Conservation (phyloP, 2,113 vertebrate species). For the Phocoena sinus region DNA sequence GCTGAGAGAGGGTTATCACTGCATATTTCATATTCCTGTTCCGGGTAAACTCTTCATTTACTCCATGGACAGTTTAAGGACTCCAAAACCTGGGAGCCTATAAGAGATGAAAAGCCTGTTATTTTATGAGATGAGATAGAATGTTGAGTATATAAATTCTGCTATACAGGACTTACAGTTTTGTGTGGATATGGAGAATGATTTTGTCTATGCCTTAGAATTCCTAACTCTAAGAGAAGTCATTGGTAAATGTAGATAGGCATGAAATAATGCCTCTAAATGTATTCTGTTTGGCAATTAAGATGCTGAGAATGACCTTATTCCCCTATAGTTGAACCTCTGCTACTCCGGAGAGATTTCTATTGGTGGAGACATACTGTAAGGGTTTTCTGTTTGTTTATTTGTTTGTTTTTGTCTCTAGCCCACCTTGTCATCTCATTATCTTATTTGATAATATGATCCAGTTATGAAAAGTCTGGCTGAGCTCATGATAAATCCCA, state of each 20-base stretch:
- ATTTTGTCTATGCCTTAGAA: background rate
- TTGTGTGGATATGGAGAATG: background rate
- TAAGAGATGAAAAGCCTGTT: background rate
- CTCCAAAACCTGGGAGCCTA: background rate
- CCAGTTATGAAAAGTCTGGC: background rate
- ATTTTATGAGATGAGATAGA: background rate
- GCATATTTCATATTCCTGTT: background rate
- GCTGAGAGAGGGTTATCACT: background rate
- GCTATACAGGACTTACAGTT: background rate
- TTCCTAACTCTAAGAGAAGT: background rate
- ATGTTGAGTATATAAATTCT: background rate
- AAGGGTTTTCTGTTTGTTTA: background rate
- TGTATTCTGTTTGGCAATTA: background rate
- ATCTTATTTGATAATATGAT: background rate
- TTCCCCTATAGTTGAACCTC: background rate
- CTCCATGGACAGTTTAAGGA: background rate
- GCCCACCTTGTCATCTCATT: background rate
- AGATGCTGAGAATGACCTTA: background rate
- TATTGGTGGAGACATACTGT: background rate
- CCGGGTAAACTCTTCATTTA: background rate
- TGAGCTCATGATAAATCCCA: background rate
- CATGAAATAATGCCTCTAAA: background rate
- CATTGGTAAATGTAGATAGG: background rate
- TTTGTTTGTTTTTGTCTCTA: background rate
- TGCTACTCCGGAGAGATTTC: background rate